Percentiles rank a stretch among this genome's conserved stretches.
Conservation (phyloP, 2,888 invertebrate genomes). For the Villa cingulata region DNA sequence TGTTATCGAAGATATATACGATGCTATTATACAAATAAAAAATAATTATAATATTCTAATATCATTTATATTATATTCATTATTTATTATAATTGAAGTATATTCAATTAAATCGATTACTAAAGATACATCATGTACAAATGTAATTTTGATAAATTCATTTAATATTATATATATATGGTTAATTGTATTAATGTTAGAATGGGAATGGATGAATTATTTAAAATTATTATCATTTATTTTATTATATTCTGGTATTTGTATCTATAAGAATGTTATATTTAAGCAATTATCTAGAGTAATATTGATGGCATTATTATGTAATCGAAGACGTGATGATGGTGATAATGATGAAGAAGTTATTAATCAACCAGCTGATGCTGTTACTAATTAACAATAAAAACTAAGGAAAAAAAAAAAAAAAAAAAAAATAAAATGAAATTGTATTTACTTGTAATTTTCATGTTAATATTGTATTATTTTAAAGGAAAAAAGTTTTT, state of each 20-base stretch:
- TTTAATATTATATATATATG: constrained; percentile 85
- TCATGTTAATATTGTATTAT: no score
- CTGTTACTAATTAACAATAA: constrained; percentile 1
- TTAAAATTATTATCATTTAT: constrained; percentile 66
- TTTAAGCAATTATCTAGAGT: constrained; percentile 25
- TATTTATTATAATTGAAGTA: constrained; percentile 88
- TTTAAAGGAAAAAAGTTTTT: no score
- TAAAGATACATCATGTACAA: constrained; percentile 85
- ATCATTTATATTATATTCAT: constrained; percentile 51
- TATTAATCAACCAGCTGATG: constrained; percentile 26
- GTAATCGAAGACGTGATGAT: constrained; percentile 23
- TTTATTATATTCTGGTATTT: constrained; percentile 65
- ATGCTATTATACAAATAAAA: constrained; percentile 71
- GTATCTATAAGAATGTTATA: constrained; percentile 60
- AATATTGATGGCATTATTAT: constrained; percentile 17
- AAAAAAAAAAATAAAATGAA: no score
- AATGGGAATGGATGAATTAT: constrained; percentile 69
- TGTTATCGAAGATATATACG: constrained; percentile 70
- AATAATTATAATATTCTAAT: constrained; percentile 44
- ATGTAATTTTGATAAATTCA: constrained; percentile 79
- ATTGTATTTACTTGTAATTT: no score
- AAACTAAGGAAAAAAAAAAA: no score
- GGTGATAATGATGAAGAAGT: constrained; percentile 19
- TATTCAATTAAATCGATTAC: constrained; percentile 85
- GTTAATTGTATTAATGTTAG: constrained; percentile 58